Evolutionary conservation across 2,888 invertebrate genomes (phyloP).

Genomic region (Rugalucina vietnamica): DNA sequence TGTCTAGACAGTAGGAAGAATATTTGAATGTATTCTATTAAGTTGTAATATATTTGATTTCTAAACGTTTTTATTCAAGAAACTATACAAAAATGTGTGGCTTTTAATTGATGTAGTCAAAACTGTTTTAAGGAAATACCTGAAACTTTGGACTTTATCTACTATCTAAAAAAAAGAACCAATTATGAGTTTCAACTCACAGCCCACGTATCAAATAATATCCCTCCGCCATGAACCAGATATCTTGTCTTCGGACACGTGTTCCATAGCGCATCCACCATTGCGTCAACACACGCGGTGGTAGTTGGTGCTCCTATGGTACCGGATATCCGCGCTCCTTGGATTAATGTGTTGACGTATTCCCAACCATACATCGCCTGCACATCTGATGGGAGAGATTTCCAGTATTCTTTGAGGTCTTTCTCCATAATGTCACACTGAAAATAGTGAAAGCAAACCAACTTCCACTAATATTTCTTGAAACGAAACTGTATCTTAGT

Average conservation of each 20-base stretch:
- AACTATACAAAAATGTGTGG: no score
- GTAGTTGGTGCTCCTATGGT: neutral
- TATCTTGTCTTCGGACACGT: constrained; percentile 27
- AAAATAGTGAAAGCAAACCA: no score
- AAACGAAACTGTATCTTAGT: no score
- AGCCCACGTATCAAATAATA: constrained; percentile 26
- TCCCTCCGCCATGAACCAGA: constrained; percentile 19
- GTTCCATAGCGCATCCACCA: constrained; percentile 32
- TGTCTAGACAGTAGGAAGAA: no score
- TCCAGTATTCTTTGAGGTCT: neutral
- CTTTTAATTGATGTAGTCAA: no score
- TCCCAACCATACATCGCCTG: constrained; percentile 8
- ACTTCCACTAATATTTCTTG: no score
- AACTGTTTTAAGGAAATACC: no score
- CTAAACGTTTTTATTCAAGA: no score
- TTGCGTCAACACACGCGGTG: constrained; percentile 30
- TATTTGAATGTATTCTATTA: no score
- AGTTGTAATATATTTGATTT: no score
- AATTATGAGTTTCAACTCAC: constrained; percentile 17
- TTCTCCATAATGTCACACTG: constrained; percentile 4
- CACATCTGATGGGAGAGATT: neutral
- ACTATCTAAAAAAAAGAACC: no score
- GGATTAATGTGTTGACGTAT: neutral
- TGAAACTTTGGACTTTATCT: no score
- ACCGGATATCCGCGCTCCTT: neutral